phyloP scores from a whole-genome alignment of 2,113 vertebrate genomes.

The Myotis yumanensis region DNA sequence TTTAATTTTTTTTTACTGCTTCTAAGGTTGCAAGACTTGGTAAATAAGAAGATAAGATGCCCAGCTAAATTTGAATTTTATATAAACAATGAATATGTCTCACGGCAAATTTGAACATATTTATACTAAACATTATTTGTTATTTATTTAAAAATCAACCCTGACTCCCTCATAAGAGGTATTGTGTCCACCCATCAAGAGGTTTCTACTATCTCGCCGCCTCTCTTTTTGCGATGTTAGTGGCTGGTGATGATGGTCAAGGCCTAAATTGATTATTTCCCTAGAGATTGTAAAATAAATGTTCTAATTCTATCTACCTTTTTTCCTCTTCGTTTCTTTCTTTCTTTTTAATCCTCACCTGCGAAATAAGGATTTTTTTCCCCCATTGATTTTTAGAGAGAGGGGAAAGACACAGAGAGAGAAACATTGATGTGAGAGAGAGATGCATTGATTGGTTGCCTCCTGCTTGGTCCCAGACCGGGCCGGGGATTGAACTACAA shows the following conservation, averaged over 20 bases:
- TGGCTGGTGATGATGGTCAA: neutral
- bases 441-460: too few species aligned
- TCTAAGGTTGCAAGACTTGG: neutral
- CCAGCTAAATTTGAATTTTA: constrained; percentile 40
- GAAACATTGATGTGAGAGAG: too few species aligned
- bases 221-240: neutral
- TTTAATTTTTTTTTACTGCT: neutral
- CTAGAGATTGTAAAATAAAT: neutral
- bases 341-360: too few species aligned
- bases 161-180: neutral
- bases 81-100: neutral
- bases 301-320: neutral
- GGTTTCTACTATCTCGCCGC: neutral
- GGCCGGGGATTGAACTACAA: too few species aligned
- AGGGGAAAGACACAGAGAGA: too few species aligned
- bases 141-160: constrained; percentile 28
- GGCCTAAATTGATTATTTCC: neutral
- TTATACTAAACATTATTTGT: neutral
- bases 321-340: too few species aligned
- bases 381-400: too few species aligned
- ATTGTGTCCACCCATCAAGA: neutral
- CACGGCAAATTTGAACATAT: neutral
- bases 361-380: too few species aligned
- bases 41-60: neutral
- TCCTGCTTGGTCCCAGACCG: too few species aligned